These are phyloP conservation scores for Malthinus seriepunctatus DNA, from an alignment of 2,888 invertebrate species.

Conservation along the genomic window DNA sequence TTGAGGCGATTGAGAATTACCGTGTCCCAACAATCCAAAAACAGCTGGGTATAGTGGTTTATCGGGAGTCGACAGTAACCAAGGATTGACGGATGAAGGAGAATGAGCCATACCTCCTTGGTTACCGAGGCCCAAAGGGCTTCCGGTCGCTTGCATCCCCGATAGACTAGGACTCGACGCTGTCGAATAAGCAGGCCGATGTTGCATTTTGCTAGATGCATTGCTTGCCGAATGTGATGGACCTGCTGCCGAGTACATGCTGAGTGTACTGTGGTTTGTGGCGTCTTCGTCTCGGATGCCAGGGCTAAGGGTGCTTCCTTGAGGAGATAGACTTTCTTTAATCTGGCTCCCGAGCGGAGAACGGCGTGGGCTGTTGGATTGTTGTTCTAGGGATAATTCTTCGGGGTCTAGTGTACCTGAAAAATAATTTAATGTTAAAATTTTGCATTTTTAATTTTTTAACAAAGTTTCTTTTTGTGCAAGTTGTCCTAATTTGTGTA, in stretches of 20 bases:
- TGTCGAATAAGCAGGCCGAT: conserved; percentile 73
- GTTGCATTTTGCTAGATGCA: conserved; percentile 48
- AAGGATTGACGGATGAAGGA: conserved; percentile 67
- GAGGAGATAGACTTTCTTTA: conserved; percentile 59
- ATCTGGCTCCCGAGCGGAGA: conserved; percentile 53
- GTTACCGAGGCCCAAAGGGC: conserved; percentile 52
- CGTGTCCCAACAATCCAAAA: conserved; percentile 66
- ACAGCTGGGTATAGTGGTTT: conserved; percentile 68
- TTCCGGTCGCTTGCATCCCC: conserved; percentile 49
- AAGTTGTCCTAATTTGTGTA: neutral
- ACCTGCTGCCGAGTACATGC: conserved; percentile 60
- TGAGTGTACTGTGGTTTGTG: conserved; percentile 69
- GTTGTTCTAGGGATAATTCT: conserved; percentile 73
- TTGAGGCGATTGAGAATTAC: conserved; percentile 60
- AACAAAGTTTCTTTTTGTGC: neutral
- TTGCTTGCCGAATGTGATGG: conserved; percentile 42
- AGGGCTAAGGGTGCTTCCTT: conserved; percentile 60
- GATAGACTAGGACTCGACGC: conserved; percentile 60
- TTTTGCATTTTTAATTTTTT: too few species aligned
- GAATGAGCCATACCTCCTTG: conserved; percentile 57
- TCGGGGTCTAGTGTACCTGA: conserved; percentile 80
- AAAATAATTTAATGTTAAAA: conserved; percentile 49
- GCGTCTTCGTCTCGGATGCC: conserved; percentile 74
- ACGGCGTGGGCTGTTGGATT: conserved; percentile 44
- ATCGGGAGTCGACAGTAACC: conserved; percentile 72